Conservation (phyloP, 23 tunicate species). For the Diplosoma virens region DNA sequence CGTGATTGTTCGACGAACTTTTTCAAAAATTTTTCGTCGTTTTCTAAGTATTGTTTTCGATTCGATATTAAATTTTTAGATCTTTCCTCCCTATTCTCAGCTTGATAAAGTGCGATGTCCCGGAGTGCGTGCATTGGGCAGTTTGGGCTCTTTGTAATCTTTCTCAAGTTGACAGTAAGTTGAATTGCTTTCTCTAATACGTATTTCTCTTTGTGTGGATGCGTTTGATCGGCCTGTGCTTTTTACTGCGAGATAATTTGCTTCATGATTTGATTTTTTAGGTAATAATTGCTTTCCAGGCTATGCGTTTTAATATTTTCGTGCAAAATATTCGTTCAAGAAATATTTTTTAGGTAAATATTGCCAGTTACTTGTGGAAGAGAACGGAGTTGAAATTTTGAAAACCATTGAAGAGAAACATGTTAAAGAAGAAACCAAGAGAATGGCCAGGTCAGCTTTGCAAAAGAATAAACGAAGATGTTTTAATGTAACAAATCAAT, state of each 20-base stretch:
- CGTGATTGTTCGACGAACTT: too few species aligned
- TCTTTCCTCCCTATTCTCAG: slow-evolving; percentile 49
- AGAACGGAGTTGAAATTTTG: slow-evolving; percentile 31
- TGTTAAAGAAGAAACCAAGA: slow-evolving; percentile 8
- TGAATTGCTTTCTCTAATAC: not conserved
- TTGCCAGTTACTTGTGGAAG: not conserved
- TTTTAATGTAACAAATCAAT: too few species aligned
- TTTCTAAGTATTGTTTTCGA: too few species aligned
- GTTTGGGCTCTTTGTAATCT: slow-evolving; percentile 63
- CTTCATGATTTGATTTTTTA: not conserved
- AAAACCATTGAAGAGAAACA: not conserved
- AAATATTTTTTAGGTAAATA: slow-evolving; percentile 19
- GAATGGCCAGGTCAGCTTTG: slow-evolving; percentile 6
- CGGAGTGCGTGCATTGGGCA: slow-evolving; percentile 51
- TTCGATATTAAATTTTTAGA: slow-evolving; percentile 19
- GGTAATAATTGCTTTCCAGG: too few species aligned
- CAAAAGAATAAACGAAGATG: too few species aligned
- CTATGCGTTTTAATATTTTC: too few species aligned
- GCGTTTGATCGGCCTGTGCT: not conserved
- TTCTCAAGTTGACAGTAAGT: slow-evolving; percentile 26
- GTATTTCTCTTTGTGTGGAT: not conserved
- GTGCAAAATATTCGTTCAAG: too few species aligned
- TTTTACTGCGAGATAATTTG: not conserved
- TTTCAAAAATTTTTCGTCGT: too few species aligned
- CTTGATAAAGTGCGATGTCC: slow-evolving; percentile 31